Conservation (phyloP, 2,888 invertebrate species). For the Asteroscopus sphinx region DNA sequence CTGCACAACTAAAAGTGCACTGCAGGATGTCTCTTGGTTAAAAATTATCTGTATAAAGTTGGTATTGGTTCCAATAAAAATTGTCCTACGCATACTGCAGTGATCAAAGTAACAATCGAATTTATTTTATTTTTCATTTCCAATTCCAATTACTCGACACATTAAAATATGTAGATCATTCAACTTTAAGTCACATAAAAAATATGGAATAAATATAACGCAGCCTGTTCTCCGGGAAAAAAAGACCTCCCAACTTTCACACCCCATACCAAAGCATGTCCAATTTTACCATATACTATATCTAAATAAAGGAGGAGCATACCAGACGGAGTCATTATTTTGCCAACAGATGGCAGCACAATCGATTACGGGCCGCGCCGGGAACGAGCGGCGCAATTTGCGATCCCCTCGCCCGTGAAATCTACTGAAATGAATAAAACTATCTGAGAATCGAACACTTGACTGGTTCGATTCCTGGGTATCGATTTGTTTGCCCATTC, state of each 20-base stretch:
- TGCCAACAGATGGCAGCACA: slow-evolving; percentile 88
- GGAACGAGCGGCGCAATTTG: slow-evolving; percentile 85
- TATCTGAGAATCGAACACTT: slow-evolving; percentile 81
- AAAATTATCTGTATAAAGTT: too few relatives aligned
- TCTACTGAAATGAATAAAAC: slow-evolving; percentile 89
- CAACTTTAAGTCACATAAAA: not conserved
- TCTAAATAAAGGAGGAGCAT: slow-evolving; percentile 77
- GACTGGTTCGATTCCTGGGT: slow-evolving; percentile 69
- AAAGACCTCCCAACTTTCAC: not conserved
- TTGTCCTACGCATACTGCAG: too few relatives aligned
- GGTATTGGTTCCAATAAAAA: too few relatives aligned
- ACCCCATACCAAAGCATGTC: slow-evolving; percentile 33
- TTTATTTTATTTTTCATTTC: too few relatives aligned
- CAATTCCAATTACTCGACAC: too few relatives aligned
- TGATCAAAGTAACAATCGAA: too few relatives aligned
- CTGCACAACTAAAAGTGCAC: too few relatives aligned
- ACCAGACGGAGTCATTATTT: slow-evolving; percentile 87
- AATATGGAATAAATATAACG: too few relatives aligned
- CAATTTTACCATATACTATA: slow-evolving; percentile 62
- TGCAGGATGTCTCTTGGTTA: too few relatives aligned
- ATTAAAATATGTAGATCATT: too few relatives aligned
- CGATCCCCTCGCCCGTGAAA: slow-evolving; percentile 84
- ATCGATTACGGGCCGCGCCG: slow-evolving; percentile 82
- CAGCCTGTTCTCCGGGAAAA: too few relatives aligned
- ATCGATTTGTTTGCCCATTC: slow-evolving; percentile 56